A percentile compares a stretch with the other conserved stretches of the same genome.
Conservation (phyloP, 92 coral and sea anemone genomes). For the Ricordea florida region DNA sequence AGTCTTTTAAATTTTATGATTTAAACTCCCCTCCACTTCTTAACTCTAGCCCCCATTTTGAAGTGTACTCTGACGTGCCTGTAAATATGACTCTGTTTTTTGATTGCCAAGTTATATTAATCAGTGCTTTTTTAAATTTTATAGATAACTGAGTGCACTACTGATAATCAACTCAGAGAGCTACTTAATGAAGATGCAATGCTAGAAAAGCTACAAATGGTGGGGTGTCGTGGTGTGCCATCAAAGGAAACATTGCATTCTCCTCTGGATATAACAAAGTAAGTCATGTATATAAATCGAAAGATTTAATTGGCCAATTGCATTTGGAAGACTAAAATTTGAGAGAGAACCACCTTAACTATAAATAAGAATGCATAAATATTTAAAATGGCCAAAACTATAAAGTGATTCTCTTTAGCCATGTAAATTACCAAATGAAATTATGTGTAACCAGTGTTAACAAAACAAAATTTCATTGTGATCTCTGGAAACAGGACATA, state of each 20-base stretch:
- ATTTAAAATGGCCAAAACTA: too few relatives aligned
- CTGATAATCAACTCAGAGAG: constrained; percentile 46
- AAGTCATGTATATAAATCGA: not conserved
- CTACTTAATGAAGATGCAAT: constrained; percentile 53
- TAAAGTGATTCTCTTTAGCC: too few relatives aligned
- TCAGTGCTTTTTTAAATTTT: too few relatives aligned
- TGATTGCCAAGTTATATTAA: too few relatives aligned
- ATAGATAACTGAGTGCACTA: constrained; percentile 51
- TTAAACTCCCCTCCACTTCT: too few relatives aligned
- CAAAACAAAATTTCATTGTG: too few relatives aligned
- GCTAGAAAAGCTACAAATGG: constrained; percentile 45
- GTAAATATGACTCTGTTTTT: not conserved
- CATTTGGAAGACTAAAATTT: not conserved
- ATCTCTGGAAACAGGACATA: too few relatives aligned
- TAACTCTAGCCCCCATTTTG: too few relatives aligned
- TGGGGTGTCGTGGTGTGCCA: constrained; percentile 60
- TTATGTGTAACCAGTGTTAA: too few relatives aligned
- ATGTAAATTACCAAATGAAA: too few relatives aligned
- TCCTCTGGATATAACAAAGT: constrained; percentile 48
- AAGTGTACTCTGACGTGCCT: not conserved
- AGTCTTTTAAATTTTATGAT: too few relatives aligned
- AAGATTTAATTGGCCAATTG: not conserved
- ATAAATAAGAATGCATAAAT: too few relatives aligned
- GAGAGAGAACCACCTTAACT: constrained; percentile 32
- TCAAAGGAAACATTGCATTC: constrained; percentile 48